Evolutionary conservation across 2,113 vertebrate species (phyloP).

Genomic region (Murina feae): DNA sequence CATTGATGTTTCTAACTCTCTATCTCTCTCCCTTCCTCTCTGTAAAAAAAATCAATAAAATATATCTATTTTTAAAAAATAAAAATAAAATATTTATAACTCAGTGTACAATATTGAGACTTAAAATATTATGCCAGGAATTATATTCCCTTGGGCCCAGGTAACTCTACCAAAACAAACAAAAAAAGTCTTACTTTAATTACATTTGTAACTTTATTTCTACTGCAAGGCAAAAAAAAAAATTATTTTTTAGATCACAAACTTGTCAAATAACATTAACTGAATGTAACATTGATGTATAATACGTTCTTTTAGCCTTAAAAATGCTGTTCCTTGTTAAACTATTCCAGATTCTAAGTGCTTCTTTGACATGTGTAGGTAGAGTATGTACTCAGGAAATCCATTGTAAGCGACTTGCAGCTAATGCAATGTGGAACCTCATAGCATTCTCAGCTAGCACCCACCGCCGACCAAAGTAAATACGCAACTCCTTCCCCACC

Average conservation of each 20-base stretch:
- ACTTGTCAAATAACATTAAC: not conserved
- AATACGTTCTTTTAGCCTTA: not conserved
- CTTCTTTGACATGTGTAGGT: not conserved
- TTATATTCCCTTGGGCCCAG: not conserved
- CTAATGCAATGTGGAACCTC: not conserved
- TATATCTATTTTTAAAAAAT: too few species aligned
- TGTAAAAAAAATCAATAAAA: too few species aligned
- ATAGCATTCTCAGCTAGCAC: not conserved
- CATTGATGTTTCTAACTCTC: too few species aligned
- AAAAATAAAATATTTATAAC: conserved; percentile 22
- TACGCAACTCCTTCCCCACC: not conserved
- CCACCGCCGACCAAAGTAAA: not conserved
- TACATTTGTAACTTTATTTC: conserved; percentile 36
- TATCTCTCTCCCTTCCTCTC: too few species aligned
- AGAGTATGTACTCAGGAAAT: not conserved
- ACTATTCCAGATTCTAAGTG: not conserved
- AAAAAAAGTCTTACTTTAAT: not conserved
- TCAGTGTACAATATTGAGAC: not conserved
- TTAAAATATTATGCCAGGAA: conserved; percentile 6
- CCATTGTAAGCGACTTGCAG: not conserved
- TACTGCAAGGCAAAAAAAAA: not conserved
- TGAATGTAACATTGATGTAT: not conserved
- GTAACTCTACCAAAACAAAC: not conserved
- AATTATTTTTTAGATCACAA: not conserved
- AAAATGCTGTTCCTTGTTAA: not conserved